A percentile compares a stretch with the other conserved stretches of the same genome.
Evolutionary conservation across 2,797 vertebrate genomes (phyloP).

Genomic region (Echiichthys vipera): DNA sequence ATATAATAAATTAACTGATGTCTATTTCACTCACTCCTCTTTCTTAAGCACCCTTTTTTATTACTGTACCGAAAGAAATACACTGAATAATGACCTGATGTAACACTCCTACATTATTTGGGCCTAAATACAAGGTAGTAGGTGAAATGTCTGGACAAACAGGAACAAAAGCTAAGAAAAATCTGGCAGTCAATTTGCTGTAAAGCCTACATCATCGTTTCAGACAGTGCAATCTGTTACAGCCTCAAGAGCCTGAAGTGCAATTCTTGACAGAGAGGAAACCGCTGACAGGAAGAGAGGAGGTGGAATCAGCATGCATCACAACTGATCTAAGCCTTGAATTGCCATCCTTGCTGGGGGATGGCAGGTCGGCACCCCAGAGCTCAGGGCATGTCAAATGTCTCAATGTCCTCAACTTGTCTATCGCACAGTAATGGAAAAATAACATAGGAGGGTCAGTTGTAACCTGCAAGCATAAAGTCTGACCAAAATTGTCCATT

Average conservation of each 20-base stretch:
- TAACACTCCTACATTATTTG: neutral
- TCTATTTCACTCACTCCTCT: neutral
- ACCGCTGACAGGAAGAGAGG: slow-evolving; percentile 55
- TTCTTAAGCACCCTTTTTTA: neutral
- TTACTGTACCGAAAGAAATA: neutral
- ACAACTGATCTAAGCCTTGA: slow-evolving; percentile 36
- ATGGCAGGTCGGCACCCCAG: slow-evolving; percentile 25
- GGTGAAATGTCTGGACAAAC: neutral
- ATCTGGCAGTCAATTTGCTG: slow-evolving; percentile 1
- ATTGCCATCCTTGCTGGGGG: slow-evolving; percentile 41
- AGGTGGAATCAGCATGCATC: slow-evolving; percentile 52
- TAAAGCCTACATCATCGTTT: slow-evolving; percentile 21
- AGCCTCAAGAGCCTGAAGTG: slow-evolving; percentile 21
- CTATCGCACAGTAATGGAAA: neutral
- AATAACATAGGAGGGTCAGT: neutral
- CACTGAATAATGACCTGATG: neutral
- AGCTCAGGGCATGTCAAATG: slow-evolving; percentile 7
- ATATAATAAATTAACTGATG: neutral
- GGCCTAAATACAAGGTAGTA: neutral
- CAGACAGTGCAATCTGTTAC: slow-evolving; percentile 21
- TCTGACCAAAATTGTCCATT: neutral
- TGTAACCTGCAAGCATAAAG: neutral
- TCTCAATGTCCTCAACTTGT: neutral
- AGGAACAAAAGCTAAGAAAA: slow-evolving; percentile 5
- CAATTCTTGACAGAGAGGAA: slow-evolving; percentile 40